Conservation (phyloP, 30 jellyfish, hydroid and myxozoan species). For the Cassiopea andromeda region DNA sequence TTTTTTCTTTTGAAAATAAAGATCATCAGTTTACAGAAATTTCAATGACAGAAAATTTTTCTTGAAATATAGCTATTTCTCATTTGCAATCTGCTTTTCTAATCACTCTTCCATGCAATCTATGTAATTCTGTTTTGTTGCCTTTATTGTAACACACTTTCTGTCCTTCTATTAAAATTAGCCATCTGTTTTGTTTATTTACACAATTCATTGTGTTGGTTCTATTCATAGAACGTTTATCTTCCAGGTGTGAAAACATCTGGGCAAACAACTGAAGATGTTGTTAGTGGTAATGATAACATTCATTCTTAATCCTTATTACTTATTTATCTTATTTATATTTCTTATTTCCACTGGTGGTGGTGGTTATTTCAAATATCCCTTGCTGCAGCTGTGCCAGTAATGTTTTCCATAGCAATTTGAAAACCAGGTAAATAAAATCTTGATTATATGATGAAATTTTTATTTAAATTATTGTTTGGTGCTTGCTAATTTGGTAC, state of each 20-base stretch:
- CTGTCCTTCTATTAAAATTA: no score
- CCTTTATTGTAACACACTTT: neutral
- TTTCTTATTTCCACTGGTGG: no score
- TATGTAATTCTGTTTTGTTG: neutral
- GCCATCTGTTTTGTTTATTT: neutral
- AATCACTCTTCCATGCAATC: no score
- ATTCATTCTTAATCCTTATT: neutral
- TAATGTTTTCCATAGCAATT: no score
- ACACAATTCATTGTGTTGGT: neutral
- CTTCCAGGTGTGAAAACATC: conserved; percentile 41
- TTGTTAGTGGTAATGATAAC: conserved; percentile 3
- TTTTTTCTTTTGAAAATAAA: no score
- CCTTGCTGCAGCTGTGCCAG: no score
- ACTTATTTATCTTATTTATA: neutral
- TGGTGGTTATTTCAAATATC: no score
- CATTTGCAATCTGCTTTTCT: no score
- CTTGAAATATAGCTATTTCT: no score
- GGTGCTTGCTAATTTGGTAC: neutral
- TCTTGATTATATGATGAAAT: neutral
- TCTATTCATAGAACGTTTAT: neutral
- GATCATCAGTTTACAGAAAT: no score
- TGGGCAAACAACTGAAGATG: conserved; percentile 35
- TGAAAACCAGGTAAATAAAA: no score
- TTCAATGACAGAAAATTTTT: no score
- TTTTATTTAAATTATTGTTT: neutral